Evolutionary conservation across 2,113 vertebrate genomes (phyloP), one percentile per base, ranked within the genome.

Genomic region (Paraplagusia blochii): DNA sequence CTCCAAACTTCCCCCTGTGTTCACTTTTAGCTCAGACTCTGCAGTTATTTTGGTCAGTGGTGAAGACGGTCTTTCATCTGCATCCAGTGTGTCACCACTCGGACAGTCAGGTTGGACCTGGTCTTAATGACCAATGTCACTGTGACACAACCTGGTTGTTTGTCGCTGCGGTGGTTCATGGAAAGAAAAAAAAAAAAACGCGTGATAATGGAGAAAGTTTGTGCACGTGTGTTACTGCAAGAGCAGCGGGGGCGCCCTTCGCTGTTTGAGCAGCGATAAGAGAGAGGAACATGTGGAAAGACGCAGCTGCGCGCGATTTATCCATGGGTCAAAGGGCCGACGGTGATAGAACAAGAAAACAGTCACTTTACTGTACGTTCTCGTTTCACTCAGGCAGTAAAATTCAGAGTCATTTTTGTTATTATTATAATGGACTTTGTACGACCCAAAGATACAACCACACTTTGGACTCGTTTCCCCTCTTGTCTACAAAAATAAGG

Each of bases 181-280:
- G 35, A 52, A 42, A 48, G 17, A 17, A 35, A 9, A 29, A 35
- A 63, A 38, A 38, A 38, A 38, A 8, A 16, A 34, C 55, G 2
- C 29, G 5, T 34, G 29, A 60, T 57, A 53, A 47, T 54, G 16
- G 16, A 10, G 0, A 46, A 44, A 45, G 22, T 43, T 33, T 0
- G 3, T 34, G 47, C 2, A 58, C 18, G 51, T 50, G 52, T 16
- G 19, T 53, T 61, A 59, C 63, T 65, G 53, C 16, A 58, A 63
- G 49, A 71, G 18, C 71, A 44, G 56, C 3, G 5, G 14, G 44
- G 19, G 54, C 53, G 61, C 38, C 36, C 58, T 53, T 22, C 13
- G 50, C 57, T 67, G 69, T 85, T 75, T 69, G 48, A 57, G 40
- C 33, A 53, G 56, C 0, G 85, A 81, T 86, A 87, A 80, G 72